A percentile compares a stretch with the other conserved stretches of the same genome.
Conservation (phyloP, 2,113 vertebrate genomes). For the Osmerus mordax region DNA sequence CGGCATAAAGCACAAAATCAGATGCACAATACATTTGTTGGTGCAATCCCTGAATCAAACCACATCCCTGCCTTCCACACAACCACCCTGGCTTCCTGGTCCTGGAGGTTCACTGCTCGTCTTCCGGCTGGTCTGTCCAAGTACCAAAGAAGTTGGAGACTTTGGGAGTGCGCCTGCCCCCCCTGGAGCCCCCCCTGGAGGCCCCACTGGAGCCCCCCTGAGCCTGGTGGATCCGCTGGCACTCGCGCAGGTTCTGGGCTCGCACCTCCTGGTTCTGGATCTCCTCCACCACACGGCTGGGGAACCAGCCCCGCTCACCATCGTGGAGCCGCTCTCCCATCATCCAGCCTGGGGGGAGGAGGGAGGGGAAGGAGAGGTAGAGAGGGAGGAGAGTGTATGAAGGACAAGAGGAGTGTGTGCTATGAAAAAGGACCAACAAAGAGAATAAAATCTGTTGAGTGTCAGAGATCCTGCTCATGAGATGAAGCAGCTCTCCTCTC, state of each 20-base stretch:
- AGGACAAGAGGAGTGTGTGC: background rate
- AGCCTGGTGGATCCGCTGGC: constrained; percentile 86
- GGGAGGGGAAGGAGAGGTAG: background rate
- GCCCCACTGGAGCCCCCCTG: constrained; percentile 65
- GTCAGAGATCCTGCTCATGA: background rate
- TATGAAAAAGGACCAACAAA: background rate
- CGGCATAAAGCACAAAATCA: too few relatives aligned
- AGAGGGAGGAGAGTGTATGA: background rate
- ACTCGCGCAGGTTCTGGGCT: constrained; percentile 91
- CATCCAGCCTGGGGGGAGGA: constrained; percentile 83
- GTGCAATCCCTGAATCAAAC: constrained; percentile 1
- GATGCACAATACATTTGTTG: too few relatives aligned
- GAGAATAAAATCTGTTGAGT: background rate
- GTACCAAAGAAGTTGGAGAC: constrained; percentile 41
- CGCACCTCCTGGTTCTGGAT: constrained; percentile 90
- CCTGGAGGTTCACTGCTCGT: constrained; percentile 29
- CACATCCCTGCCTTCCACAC: background rate
- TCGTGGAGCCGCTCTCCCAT: constrained; percentile 92
- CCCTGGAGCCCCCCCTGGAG: constrained; percentile 39
- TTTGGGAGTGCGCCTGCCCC: constrained; percentile 52
- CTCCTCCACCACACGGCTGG: constrained; percentile 85
- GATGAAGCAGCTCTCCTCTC: constrained; percentile 1
- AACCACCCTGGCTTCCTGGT: too few relatives aligned
- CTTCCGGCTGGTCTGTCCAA: constrained; percentile 43
- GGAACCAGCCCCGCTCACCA: constrained; percentile 96